phyloP scores from a whole-genome alignment of 1,140 invertebrate genomes.

The Scaptomyza graminum region DNA sequence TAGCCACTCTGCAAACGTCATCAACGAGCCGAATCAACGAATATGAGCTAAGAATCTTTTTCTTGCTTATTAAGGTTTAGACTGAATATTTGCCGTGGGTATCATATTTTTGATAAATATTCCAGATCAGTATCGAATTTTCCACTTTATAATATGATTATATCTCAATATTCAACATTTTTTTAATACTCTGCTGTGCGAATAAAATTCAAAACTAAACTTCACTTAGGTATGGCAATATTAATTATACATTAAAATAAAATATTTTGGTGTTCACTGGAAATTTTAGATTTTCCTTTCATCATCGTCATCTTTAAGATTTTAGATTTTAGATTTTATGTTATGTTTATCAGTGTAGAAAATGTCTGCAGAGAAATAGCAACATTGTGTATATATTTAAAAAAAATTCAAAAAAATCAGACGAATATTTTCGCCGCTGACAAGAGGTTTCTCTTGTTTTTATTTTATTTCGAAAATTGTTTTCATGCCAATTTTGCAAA shows the following conservation, averaged over 20 bases:
- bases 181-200: no score
- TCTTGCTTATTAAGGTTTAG: background rate
- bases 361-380: constrained; percentile 31
- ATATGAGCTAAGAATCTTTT: constrained; percentile 39
- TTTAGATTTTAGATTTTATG: background rate
- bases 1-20: background rate
- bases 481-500: constrained; percentile 20
- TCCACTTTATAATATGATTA: no score
- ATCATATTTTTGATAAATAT: no score
- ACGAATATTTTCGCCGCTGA: constrained; percentile 72
- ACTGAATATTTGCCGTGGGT: background rate
- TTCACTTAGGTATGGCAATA: no score
- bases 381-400: constrained; percentile 42
- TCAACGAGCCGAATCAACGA: constrained; percentile 51
- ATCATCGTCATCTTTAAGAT: no score
- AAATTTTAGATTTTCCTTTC: no score
- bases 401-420: constrained; percentile 66
- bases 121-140: no score
- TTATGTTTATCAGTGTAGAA: constrained; percentile 26
- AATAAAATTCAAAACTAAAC: no score
- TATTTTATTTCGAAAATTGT: constrained; percentile 26
- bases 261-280: no score
- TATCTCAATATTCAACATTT: no score
- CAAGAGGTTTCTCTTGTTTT: no score
- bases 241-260: no score